Evolutionary conservation across 2,888 invertebrate genomes (phyloP), one percentile per base, ranked within the genome.

Genomic region (Gortyna flavago): DNA sequence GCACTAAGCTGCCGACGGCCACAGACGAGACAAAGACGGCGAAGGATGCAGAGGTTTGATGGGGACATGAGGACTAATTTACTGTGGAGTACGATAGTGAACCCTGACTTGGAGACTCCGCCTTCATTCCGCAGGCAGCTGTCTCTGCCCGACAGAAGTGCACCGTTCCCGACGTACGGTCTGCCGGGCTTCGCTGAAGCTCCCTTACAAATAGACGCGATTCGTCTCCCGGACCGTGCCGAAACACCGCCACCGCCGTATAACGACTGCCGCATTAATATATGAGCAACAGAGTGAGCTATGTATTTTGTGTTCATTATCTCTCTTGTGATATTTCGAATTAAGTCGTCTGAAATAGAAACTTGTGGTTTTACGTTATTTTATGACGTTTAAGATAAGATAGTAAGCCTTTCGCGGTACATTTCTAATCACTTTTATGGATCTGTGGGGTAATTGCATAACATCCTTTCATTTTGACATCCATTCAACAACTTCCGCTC

Each of bases 181-280:
- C 80, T 95, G 66, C 93, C 94, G 3, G 89, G 90, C 0, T 89
- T 89, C 0, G 88, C 90, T 6, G 93, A 93, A 70, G 90, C 93
- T 18, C 89, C 90, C 6, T 75, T 93, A 44, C 93, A 93, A 38
- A 93, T 91, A 6, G 95, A 95, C 74, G 94, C 95, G 13, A 92
- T 96, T 9, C 89, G 94, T 8, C 65, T 93, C 16, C 94, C 94
- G 0, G 89, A 91, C 80, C 89, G 95, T 72, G 85, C 93, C 13
- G 97, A 97, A 83, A 97, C 97, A 0, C 97, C 97, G 0, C 97
- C 97, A 0, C 97, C 97, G 2, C 95, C 97, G 0, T 97, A 97
- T 83, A 90, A 94, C 72, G 96, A 96, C 77, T 95, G 95, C 85
- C 92, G 94, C 67, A 89, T 94, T 41, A 94, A 93, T 83, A 88